These are phyloP conservation scores for Trogon melanurus DNA, from an alignment of 2,113 vertebrate species.

Conservation along the genomic window DNA sequence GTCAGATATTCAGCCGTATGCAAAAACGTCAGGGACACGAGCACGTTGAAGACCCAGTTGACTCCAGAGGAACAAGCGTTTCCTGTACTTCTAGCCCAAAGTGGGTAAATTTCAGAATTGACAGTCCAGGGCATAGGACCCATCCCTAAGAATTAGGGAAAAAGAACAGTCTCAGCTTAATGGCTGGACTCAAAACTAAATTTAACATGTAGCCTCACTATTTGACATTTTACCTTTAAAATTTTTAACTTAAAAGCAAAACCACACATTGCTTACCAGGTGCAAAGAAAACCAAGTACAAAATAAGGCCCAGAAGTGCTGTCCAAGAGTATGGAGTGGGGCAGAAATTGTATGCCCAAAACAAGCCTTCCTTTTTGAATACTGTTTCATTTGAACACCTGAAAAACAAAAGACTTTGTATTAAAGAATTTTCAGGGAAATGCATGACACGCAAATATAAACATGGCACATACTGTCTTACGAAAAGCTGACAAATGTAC, in stretches of 20 bases:
- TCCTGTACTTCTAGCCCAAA: constrained; percentile 98
- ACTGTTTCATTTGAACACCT: constrained; percentile 91
- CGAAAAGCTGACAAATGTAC: background rate
- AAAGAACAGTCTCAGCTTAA: background rate
- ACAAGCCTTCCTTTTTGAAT: constrained; percentile 80
- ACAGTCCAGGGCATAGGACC: constrained; percentile 99
- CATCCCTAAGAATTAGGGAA: constrained; percentile 81
- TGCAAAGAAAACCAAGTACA: constrained; percentile 93
- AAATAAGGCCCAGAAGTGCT: constrained; percentile 89
- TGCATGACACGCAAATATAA: background rate
- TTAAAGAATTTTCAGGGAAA: constrained; percentile 3
- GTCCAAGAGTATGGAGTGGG: constrained; percentile 94
- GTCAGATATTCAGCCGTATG: constrained; percentile 93
- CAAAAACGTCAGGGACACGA: constrained; percentile 94
- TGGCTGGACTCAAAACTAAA: background rate
- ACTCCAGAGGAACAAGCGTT: constrained; percentile 94
- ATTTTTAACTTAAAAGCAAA: accelerated
- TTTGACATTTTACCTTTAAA: background rate
- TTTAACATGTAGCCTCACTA: background rate
- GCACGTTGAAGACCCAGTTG: constrained; percentile 96
- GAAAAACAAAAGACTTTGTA: constrained; percentile 44
- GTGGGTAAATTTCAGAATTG: constrained; percentile 98
- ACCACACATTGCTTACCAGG: constrained; percentile 81
- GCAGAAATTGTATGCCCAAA: constrained; percentile 98
- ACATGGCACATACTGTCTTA: background rate